Evolutionary conservation across 2,113 vertebrate genomes (phyloP).

Genomic region (Saguinus midas): DNA sequence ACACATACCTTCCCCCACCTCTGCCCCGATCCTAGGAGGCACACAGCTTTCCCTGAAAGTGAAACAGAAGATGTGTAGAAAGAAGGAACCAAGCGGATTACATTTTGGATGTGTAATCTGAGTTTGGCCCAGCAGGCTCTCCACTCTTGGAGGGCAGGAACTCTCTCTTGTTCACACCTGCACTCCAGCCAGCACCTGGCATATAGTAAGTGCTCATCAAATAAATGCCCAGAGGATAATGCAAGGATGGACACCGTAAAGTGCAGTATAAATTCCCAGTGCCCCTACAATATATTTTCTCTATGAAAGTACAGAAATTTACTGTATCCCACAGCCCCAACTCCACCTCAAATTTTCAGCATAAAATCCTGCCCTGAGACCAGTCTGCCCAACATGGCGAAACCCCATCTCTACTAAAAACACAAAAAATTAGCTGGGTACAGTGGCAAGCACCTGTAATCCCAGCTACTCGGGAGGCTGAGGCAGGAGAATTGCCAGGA

Average conservation of each 20-base stretch:
- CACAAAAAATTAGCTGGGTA: no score
- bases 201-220: neutral
- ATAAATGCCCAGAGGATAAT: neutral
- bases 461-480: no score
- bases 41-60: neutral
- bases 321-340: neutral
- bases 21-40: neutral
- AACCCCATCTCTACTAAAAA: no score
- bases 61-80: neutral
- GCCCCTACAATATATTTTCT: neutral
- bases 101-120: neutral
- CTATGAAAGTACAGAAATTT: neutral
- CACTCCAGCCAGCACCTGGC: neutral
- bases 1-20: neutral
- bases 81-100: neutral
- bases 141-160: accelerated
- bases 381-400: no score
- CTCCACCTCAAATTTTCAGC: neutral
- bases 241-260: neutral
- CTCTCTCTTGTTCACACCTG: neutral
- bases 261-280: neutral
- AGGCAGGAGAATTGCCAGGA: no score
- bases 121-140: neutral
- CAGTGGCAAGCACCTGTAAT: no score
- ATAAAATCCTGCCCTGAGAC: neutral